Evolutionary conservation across 64 coral and sea anemone genomes (phyloP), one percentile per base, ranked within the genome.

Genomic region (Catalaphyllia jardinei): DNA sequence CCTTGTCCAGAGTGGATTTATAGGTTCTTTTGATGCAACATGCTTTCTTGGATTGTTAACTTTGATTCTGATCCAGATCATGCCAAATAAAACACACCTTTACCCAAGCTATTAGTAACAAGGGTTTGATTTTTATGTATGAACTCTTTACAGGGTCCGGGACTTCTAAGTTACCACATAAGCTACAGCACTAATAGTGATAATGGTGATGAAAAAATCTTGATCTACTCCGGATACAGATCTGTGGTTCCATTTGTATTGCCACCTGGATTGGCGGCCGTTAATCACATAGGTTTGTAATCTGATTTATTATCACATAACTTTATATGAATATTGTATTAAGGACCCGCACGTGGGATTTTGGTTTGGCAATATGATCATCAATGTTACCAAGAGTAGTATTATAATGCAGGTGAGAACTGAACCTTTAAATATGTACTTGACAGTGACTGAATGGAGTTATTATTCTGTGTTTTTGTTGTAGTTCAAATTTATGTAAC

Each of bases 171-270:
- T 9, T 82, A 39, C 79, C 59, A 39, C 33, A 60, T 82, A 1
- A 31, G 31, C 19, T 82, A 82, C 31, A 65, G 15, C 31, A 39
- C 64, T 38, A 18, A 24, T 64, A 59, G 31, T 22, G 12, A 31
- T 8, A 31, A 25, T 19, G 11, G 22, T 3, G 28, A 11, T 1
- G 30, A 67, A 62, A 39, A 17, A 39, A 20, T 82, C 38, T 24
- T 82, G 19, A 46, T 82, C 29, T 82, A 82, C 60, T 64, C 79
- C 22, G 60, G 79, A 18, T 39, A 39, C 19, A 82, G 17, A 64
- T 60, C 29, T 24, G 60, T 29, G 8, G 17, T 42, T n/a, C 59
- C 30, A 35, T 82, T 82, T 82, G 79, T 82, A 1, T 39, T 82
- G 35, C 79, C 79, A 24, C 16, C 79, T 82, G 79, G 79, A 42